Percentiles rank a stretch among this genome's conserved stretches.
Evolutionary conservation across 2,797 vertebrate genomes (phyloP).

Genomic region (Acropternis orthonyx): DNA sequence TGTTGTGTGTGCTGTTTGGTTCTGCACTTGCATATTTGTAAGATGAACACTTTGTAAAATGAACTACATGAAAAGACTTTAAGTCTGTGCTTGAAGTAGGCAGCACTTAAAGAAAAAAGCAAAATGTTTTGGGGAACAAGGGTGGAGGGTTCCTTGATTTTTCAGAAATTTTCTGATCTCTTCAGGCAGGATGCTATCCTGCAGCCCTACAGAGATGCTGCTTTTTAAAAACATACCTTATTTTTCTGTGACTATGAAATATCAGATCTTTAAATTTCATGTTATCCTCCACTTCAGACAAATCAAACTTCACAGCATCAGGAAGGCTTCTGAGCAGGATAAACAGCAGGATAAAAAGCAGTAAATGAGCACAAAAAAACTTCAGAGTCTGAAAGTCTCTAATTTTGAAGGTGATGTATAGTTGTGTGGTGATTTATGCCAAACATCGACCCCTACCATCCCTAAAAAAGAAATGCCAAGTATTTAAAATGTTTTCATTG

Average conservation of each 20-base stretch:
- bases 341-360: not conserved
- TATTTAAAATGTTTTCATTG: not conserved
- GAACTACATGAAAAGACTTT: not conserved
- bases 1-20: not conserved
- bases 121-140: not conserved
- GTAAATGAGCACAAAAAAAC: slow-evolving; percentile 6
- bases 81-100: not conserved
- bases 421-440: not conserved
- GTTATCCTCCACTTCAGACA: not conserved
- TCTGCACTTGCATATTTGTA: not conserved
- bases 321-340: not conserved
- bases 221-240: not conserved
- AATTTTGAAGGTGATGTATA: not conserved
- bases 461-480: not conserved
- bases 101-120: not conserved
- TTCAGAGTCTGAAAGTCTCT: not conserved
- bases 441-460: not conserved
- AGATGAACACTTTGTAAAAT: not conserved
- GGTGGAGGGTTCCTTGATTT: not conserved
- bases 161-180: not conserved
- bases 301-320: not conserved
- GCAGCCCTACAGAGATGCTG: not conserved
- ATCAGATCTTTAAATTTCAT: not conserved
- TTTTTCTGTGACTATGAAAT: not conserved
- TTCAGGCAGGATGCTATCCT: not conserved